A percentile compares a stretch with the other conserved stretches of the same genome.
Conservation (phyloP, 2,797 vertebrate genomes). For the Sebastes trivittatus region DNA sequence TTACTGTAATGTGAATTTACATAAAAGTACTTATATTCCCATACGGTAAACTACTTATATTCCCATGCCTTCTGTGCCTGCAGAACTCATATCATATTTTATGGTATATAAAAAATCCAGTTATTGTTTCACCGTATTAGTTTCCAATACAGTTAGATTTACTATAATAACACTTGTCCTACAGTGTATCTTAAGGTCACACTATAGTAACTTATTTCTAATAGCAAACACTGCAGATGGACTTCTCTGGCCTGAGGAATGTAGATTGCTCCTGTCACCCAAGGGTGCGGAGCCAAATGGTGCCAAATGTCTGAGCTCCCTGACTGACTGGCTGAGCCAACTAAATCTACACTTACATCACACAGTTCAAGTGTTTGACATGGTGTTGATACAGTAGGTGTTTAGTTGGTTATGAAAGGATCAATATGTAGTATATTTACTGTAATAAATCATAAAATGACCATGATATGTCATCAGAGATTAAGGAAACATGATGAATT, state of each 20-base stretch:
- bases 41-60: background rate
- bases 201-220: background rate
- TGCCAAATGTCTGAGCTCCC: constrained; percentile 46
- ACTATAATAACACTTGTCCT: background rate
- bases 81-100: background rate
- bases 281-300: constrained; percentile 8
- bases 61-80: background rate
- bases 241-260: background rate
- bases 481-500: too few species aligned
- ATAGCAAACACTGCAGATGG: background rate
- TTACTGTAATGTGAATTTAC: background rate
- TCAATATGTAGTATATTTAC: too few species aligned
- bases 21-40: background rate
- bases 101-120: background rate
- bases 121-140: too few species aligned
- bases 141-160: background rate
- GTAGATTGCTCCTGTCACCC: constrained; percentile 9
- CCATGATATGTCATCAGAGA: too few species aligned
- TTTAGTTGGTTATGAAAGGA: background rate
- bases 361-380: background rate
- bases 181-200: background rate
- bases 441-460: too few species aligned
- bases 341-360: constrained; percentile 26
- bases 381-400: background rate
- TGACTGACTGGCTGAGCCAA: constrained; percentile 8